phyloP scores from a whole-genome alignment of 2,113 vertebrate species.

The Ptilonorhynchus violaceus region DNA sequence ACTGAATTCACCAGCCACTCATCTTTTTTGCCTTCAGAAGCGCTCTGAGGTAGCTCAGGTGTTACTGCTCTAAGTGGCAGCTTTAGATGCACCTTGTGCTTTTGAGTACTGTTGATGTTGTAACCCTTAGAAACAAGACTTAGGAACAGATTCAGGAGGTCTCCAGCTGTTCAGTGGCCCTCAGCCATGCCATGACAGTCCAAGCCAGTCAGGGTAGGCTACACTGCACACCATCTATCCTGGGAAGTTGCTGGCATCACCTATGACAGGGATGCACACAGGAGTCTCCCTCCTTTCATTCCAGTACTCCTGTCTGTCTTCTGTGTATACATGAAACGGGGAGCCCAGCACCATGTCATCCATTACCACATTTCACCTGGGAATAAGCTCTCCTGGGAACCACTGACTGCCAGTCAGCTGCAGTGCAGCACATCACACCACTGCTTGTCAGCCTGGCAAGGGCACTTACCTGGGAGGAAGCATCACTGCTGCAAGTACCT shows the following conservation, averaged over 20 bases:
- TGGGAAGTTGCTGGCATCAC: too few species aligned
- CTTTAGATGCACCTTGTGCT: background rate
- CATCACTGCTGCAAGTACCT: background rate
- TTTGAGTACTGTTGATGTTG: background rate
- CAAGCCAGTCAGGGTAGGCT: background rate
- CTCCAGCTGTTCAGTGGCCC: background rate
- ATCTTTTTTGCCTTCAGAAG: background rate
- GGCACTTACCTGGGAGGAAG: background rate
- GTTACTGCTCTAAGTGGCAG: background rate
- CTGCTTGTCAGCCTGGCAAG: background rate
- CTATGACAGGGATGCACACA: background rate
- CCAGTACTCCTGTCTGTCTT: background rate
- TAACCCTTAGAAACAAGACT: background rate
- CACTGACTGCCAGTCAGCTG: background rate
- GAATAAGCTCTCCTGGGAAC: background rate
- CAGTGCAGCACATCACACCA: background rate
- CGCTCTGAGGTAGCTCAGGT: background rate
- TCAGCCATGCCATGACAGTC: background rate
- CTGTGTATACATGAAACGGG: fast-evolving
- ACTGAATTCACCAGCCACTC: background rate
- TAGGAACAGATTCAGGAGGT: background rate
- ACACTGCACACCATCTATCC: background rate
- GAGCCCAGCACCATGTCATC: background rate
- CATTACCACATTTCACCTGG: background rate
- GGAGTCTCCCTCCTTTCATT: background rate